These are phyloP conservation scores for Laodelphax striatellus DNA, from an alignment of 1,140 invertebrate species.

Conservation along the genomic window DNA sequence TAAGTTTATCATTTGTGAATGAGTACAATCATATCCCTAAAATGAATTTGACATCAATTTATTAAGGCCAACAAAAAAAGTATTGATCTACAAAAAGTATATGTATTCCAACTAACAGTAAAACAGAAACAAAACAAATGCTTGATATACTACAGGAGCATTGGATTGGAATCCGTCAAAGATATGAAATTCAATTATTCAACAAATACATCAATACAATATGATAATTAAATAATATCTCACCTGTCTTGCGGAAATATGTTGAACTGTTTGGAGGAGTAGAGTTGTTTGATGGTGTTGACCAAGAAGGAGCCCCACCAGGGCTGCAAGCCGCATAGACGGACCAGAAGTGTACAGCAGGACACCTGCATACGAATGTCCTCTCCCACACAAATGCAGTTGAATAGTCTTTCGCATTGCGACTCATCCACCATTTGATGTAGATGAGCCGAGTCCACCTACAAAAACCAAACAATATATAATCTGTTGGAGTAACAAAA, in stretches of 20 bases:
- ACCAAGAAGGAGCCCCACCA: conserved; percentile 87
- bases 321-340: conserved; percentile 60
- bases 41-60: too few relatives aligned
- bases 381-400: conserved; percentile 49
- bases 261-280: conserved; percentile 60
- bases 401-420: conserved; percentile 55
- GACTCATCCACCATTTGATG: conserved; percentile 35
- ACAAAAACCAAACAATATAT: background rate
- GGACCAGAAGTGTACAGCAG: conserved; percentile 61
- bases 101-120: too few relatives aligned
- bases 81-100: too few relatives aligned
- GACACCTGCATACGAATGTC: conserved; percentile 53
- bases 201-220: background rate
- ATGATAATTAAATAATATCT: too few relatives aligned
- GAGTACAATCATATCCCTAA: too few relatives aligned
- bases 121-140: too few relatives aligned
- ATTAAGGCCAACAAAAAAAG: too few relatives aligned
- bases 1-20: too few relatives aligned
- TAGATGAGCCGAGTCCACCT: background rate
- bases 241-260: conserved; percentile 80
- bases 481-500: background rate
- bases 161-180: too few relatives aligned
- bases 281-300: conserved; percentile 63
- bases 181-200: background rate
- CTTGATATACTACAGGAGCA: too few relatives aligned